A percentile compares a stretch with the other conserved stretches of the same genome.
Evolutionary conservation across 2,797 vertebrate species (phyloP).

Genomic region (Microchirus variegatus): DNA sequence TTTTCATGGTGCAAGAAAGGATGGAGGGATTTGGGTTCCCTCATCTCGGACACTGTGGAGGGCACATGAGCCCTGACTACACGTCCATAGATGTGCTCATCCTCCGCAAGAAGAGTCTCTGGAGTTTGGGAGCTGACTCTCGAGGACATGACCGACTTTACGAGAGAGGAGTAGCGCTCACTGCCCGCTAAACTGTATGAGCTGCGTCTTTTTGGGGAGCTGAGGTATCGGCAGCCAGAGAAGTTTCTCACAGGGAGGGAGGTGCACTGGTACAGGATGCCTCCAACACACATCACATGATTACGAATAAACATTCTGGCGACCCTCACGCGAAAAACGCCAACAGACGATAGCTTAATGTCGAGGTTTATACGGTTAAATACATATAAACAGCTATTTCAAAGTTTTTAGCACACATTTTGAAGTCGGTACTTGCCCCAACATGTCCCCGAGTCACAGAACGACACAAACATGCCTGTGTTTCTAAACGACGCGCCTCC

Average conservation of each 20-base stretch:
- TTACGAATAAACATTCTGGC: slow-evolving; percentile 58
- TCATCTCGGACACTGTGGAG: slow-evolving; percentile 42
- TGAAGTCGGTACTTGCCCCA: slow-evolving; percentile 40
- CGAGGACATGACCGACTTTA: slow-evolving; percentile 83
- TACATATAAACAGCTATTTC: background rate
- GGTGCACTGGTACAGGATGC: slow-evolving; percentile 49
- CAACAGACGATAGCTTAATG: background rate
- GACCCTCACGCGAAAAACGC: background rate
- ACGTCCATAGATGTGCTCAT: slow-evolving; percentile 85
- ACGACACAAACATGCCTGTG: background rate
- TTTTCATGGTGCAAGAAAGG: slow-evolving; percentile 81
- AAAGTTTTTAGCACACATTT: background rate
- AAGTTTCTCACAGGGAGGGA: slow-evolving; percentile 57
- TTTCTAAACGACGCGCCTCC: slow-evolving; percentile 50
- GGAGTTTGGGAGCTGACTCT: slow-evolving; percentile 83
- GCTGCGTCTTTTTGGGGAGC: slow-evolving; percentile 81
- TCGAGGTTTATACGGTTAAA: background rate
- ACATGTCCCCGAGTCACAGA: slow-evolving; percentile 25
- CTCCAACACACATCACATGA: slow-evolving; percentile 26
- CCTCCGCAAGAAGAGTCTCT: slow-evolving; percentile 83
- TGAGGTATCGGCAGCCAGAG: slow-evolving; percentile 66
- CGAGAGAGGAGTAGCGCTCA: slow-evolving; percentile 86
- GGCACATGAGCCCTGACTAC: slow-evolving; percentile 73
- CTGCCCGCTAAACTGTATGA: slow-evolving; percentile 86
- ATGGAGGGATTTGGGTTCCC: slow-evolving; percentile 70